phyloP scores from a whole-genome alignment of 1,140 invertebrate species.

The Pachyrhynchus sulphureomaculatus region DNA sequence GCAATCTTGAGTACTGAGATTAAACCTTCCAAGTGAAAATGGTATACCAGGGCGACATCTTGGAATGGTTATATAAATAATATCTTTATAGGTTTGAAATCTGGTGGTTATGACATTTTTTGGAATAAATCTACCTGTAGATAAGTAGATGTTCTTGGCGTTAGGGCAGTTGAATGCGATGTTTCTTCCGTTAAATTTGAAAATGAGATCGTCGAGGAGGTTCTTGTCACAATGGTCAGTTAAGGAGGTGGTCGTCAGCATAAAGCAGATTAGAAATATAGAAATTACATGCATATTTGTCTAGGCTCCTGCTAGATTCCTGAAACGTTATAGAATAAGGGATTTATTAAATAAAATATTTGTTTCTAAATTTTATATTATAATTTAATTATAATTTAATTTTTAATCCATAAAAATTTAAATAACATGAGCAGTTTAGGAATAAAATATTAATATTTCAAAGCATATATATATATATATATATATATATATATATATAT shows the following conservation, averaged over 20 bases:
- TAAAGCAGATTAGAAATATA: neutral
- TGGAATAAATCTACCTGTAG: conserved; percentile 58
- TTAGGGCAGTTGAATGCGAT: conserved; percentile 59
- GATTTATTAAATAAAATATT: conserved; percentile 15
- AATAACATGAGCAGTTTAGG: too few species aligned
- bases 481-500: too few species aligned
- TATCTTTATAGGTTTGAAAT: conserved; percentile 59
- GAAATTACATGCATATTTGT: neutral
- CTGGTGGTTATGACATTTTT: conserved; percentile 62
- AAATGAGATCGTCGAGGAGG: conserved; percentile 14
- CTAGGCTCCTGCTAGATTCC: conserved; percentile 6
- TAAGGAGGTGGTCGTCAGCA: neutral
- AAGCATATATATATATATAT: too few species aligned
- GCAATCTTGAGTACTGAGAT: conserved; percentile 52
- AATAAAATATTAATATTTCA: too few species aligned
- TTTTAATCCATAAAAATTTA: too few species aligned
- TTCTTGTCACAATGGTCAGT: conserved; percentile 37
- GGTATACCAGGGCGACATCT: conserved; percentile 60
- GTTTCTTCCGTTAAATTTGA: conserved; percentile 51
- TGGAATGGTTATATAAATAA: conserved; percentile 60
- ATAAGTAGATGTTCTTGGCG: conserved; percentile 60
- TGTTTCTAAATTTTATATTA: too few species aligned
- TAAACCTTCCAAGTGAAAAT: conserved; percentile 61
- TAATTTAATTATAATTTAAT: too few species aligned
- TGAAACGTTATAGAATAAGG: neutral